These are phyloP conservation scores for Acrossocheilus fasciatus DNA, from an alignment of 2,797 vertebrate species.

Conservation along the genomic window DNA sequence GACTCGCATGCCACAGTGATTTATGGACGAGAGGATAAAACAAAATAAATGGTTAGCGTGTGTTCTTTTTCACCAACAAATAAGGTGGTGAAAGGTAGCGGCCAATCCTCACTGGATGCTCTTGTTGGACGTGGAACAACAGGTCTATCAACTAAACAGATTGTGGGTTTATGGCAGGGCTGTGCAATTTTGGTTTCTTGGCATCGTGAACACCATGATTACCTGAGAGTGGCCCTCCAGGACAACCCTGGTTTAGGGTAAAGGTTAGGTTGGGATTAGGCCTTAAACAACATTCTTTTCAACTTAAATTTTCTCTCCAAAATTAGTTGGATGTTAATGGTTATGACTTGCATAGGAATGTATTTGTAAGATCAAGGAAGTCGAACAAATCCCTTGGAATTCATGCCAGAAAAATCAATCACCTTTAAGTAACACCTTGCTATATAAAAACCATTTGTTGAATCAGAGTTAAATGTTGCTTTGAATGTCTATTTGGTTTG, in stretches of 20 bases:
- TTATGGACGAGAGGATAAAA: constrained; percentile 66
- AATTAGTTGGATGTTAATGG: neutral
- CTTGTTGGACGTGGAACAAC: neutral
- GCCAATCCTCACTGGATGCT: neutral
- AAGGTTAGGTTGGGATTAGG: neutral
- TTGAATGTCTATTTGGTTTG: neutral
- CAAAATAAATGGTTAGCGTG: constrained; percentile 68
- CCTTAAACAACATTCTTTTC: neutral
- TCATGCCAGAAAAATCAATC: neutral
- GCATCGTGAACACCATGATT: neutral
- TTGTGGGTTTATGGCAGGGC: neutral
- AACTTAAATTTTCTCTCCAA: neutral
- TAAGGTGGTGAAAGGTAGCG: neutral
- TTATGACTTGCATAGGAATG: neutral
- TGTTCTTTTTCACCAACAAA: constrained; percentile 65
- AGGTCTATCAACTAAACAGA: neutral
- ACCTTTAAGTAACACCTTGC: neutral
- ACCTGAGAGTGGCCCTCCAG: neutral
- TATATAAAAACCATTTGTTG: neutral
- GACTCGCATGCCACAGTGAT: constrained; percentile 63
- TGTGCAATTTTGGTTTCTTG: neutral
- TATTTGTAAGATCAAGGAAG: neutral
- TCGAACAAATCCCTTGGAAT: neutral
- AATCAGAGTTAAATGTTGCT: neutral
- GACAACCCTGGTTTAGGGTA: neutral